These are phyloP conservation scores for Apteryx owenii DNA, from an alignment of 2,113 vertebrate genomes.

Conservation along the genomic window DNA sequence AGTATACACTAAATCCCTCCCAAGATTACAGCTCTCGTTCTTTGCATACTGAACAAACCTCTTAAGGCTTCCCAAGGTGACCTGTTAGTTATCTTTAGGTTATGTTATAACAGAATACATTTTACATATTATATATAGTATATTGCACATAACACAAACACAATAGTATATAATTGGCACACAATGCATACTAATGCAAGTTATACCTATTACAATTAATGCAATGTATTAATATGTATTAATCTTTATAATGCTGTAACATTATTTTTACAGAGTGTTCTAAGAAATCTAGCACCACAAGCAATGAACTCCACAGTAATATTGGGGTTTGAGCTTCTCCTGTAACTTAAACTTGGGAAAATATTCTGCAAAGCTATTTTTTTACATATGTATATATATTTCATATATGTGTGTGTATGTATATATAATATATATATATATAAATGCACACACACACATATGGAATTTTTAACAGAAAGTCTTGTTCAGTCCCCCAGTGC, in stretches of 20 bases:
- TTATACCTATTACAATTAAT: neutral
- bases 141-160: no score
- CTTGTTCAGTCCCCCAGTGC: neutral
- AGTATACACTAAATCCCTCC: neutral
- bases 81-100: neutral
- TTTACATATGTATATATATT: neutral
- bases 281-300: neutral
- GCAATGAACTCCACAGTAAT: neutral
- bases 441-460: accelerated
- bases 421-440: neutral
- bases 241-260: constrained; percentile 5
- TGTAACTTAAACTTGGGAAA: neutral
- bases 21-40: neutral
- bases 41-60: neutral
- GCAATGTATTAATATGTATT: neutral
- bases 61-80: neutral
- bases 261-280: neutral
- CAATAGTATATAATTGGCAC: neutral
- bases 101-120: neutral
- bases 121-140: no score
- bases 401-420: accelerated
- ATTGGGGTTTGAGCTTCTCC: neutral
- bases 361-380: neutral
- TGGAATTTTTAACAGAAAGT: neutral
- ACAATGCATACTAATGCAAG: neutral